Conservation (phyloP, 2,888 invertebrate genomes). For the Erebia aethiops region DNA sequence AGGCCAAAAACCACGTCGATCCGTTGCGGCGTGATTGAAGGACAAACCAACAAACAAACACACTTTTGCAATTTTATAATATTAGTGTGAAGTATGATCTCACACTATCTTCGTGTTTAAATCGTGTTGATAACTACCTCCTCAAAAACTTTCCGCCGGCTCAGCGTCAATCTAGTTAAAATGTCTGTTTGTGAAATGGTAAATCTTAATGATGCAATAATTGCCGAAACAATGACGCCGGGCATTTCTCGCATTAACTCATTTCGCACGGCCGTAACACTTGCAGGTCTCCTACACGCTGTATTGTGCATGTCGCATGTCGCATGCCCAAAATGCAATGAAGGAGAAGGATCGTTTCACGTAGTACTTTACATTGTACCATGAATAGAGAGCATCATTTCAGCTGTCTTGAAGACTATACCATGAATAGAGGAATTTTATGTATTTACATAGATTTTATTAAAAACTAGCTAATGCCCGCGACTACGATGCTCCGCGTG, state of each 20-base stretch:
- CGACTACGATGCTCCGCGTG: too few species aligned
- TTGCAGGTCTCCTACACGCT: slow-evolving; percentile 17
- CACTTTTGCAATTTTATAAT: too few species aligned
- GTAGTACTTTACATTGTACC: too few species aligned
- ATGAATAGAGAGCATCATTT: too few species aligned
- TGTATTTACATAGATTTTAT: too few species aligned
- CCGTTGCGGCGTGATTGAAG: too few species aligned
- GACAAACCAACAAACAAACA: too few species aligned
- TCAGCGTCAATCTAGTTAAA: neutral
- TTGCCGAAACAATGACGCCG: slow-evolving; percentile 35
- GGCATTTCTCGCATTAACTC: slow-evolving; percentile 35
- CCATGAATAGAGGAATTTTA: too few species aligned
- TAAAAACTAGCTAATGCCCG: too few species aligned
- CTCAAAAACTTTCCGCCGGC: neutral
- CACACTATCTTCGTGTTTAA: too few species aligned
- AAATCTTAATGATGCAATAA: slow-evolving; percentile 40
- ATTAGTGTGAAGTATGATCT: neutral
- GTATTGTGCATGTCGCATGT: slow-evolving; percentile 19
- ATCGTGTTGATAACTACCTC: neutral
- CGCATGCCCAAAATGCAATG: slow-evolving; percentile 21
- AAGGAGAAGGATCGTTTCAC: neutral
- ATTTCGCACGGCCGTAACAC: slow-evolving; percentile 22
- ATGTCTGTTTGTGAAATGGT: slow-evolving; percentile 31
- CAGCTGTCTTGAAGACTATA: too few species aligned
- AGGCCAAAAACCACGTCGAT: too few species aligned